Percentiles rank a stretch among this genome's conserved stretches.
These are phyloP conservation scores for Distichodus sexfasciatus DNA, from an alignment of 2,797 vertebrate species.

Conservation along the genomic window DNA sequence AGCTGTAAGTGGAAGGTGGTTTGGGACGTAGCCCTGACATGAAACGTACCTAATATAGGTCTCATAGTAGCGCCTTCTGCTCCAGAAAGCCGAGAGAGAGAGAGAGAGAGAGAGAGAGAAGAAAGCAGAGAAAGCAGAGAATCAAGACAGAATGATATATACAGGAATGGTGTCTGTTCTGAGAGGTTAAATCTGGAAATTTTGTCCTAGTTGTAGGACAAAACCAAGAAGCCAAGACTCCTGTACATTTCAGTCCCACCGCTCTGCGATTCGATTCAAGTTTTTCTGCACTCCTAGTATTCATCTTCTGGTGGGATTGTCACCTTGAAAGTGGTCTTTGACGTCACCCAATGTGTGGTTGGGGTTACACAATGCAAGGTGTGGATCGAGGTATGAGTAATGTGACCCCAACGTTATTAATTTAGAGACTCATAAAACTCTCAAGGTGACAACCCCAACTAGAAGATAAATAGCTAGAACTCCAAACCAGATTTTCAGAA, in stretches of 20 bases:
- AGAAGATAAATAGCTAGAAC: not conserved
- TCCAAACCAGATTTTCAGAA: not conserved
- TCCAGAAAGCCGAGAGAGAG: constrained; percentile 82
- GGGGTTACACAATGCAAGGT: too few relatives aligned
- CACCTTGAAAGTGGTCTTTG: too few relatives aligned
- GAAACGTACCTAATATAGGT: constrained; percentile 95
- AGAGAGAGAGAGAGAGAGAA: constrained; percentile 49
- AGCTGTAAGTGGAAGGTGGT: constrained; percentile 25
- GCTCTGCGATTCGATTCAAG: too few relatives aligned
- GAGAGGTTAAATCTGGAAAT: not conserved
- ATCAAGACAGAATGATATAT: constrained; percentile 53
- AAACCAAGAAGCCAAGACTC: too few relatives aligned
- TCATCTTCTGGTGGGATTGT: too few relatives aligned
- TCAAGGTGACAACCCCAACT: not conserved
- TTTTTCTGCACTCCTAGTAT: too few relatives aligned
- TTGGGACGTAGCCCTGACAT: constrained; percentile 85
- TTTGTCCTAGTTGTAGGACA: too few relatives aligned
- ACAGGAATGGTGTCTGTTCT: constrained; percentile 13
- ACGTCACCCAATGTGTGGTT: too few relatives aligned
- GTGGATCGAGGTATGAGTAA: too few relatives aligned
- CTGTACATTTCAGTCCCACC: too few relatives aligned
- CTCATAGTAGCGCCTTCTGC: constrained; percentile 99
- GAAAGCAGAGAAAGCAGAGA: constrained; percentile 49
- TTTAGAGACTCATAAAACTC: not conserved
- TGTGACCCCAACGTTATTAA: too few relatives aligned